These are phyloP conservation scores for Petrolisthes manimaculis DNA, from an alignment of 2,888 invertebrate genomes.

Conservation along the genomic window DNA sequence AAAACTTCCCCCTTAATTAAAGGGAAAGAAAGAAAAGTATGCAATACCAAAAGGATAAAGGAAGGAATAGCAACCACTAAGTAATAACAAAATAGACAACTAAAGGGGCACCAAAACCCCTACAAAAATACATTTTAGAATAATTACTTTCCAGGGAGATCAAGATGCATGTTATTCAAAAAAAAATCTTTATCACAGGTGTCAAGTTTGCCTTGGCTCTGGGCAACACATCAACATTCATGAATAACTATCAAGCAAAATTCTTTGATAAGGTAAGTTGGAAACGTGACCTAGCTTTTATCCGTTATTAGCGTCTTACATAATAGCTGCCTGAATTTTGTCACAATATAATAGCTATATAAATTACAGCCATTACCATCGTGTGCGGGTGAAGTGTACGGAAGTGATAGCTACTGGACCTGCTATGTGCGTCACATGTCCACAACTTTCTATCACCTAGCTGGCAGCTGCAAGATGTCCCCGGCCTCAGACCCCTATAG, in stretches of 20 bases:
- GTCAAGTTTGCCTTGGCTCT: slow-evolving; percentile 54
- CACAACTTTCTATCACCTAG: slow-evolving; percentile 45
- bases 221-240: slow-evolving; percentile 45
- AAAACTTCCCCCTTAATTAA: no score
- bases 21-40: no score
- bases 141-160: no score
- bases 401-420: slow-evolving; percentile 52
- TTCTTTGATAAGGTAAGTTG: slow-evolving; percentile 49
- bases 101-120: background rate
- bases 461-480: slow-evolving; percentile 60
- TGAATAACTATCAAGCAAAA: slow-evolving; percentile 39
- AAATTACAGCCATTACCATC: slow-evolving; percentile 37
- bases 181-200: slow-evolving; percentile 33
- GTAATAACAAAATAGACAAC: background rate
- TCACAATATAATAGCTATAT: background rate
- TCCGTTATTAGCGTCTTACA: no score
- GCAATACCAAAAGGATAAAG: background rate
- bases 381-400: slow-evolving; percentile 24
- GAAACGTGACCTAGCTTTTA: background rate
- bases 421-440: slow-evolving; percentile 55
- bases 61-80: background rate
- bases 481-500: slow-evolving; percentile 50
- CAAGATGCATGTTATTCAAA: no score
- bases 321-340: no score
- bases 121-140: background rate